A percentile compares a stretch with the other conserved stretches of the same genome.
Conservation (phyloP, 2,113 vertebrate species). For the Numida meleagris region DNA sequence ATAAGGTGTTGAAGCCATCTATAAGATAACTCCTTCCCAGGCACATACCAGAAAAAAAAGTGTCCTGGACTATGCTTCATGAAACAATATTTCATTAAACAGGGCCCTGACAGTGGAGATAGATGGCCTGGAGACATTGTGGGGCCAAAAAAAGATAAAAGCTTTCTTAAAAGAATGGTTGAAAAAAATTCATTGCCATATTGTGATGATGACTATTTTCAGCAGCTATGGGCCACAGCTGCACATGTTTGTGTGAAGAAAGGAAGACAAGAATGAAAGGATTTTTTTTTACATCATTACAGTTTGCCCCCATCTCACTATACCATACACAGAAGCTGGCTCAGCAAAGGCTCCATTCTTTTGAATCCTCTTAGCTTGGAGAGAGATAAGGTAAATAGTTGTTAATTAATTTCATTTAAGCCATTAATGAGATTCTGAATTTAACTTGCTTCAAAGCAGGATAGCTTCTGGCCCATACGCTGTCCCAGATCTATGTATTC, state of each 20-base stretch:
- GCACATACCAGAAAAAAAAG: background rate
- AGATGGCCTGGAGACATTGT: constrained; percentile 1
- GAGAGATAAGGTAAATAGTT: background rate
- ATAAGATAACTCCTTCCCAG: constrained; percentile 31
- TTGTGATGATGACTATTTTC: constrained; percentile 50
- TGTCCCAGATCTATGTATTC: background rate
- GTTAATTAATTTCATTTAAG: constrained; percentile 5
- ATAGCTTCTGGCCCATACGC: background rate
- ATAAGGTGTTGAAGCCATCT: background rate
- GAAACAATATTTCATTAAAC: constrained; percentile 41
- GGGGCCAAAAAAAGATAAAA: constrained; percentile 64
- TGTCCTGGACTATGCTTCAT: background rate
- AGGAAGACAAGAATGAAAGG: constrained; percentile 49
- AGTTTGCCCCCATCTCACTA: background rate
- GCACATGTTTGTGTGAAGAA: constrained; percentile 48
- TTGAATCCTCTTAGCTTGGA: background rate
- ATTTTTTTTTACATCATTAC: constrained; percentile 3
- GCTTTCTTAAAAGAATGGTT: constrained; percentile 51
- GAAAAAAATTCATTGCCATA: constrained; percentile 60
- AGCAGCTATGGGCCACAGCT: constrained; percentile 61
- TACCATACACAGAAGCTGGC: background rate
- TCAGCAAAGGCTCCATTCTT: background rate
- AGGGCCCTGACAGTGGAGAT: constrained; percentile 50
- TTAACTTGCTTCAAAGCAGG: background rate
- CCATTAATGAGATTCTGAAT: background rate